A percentile compares a stretch with the other conserved stretches of the same genome.
These are phyloP conservation scores for Riparia riparia DNA, from an alignment of 2,113 vertebrate genomes.

Conservation along the genomic window DNA sequence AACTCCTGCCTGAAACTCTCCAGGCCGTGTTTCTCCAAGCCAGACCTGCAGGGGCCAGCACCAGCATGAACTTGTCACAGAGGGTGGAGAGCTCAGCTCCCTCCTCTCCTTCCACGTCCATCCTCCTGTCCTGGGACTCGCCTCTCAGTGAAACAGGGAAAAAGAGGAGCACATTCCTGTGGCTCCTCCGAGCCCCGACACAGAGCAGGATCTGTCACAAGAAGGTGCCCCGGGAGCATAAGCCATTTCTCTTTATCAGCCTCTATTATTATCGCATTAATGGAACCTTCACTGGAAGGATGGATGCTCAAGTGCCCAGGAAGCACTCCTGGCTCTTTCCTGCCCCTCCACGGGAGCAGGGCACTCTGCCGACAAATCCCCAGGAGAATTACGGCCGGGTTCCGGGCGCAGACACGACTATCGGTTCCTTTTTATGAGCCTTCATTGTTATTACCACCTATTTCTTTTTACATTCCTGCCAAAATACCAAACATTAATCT, in stretches of 20 bases:
- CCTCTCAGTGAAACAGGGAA: neutral
- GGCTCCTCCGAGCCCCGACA: fast-evolving
- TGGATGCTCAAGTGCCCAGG: neutral
- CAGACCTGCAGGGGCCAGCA: neutral
- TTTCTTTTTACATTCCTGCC: conserved; percentile 85
- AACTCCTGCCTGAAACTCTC: neutral
- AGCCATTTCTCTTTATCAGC: conserved; percentile 14
- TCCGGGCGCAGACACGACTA: neutral
- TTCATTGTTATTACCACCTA: conserved; percentile 80
- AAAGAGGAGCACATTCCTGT: fast-evolving
- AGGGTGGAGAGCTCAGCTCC: neutral
- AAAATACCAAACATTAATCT: conserved; percentile 86
- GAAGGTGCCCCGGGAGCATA: neutral
- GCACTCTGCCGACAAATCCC: neutral
- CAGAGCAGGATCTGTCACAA: neutral
- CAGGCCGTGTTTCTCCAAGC: fast-evolving
- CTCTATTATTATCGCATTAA: neutral
- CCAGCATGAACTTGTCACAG: fast-evolving
- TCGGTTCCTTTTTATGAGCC: conserved; percentile 71
- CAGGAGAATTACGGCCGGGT: conserved; percentile 23
- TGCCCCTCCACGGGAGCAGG: neutral
- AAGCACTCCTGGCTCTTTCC: neutral
- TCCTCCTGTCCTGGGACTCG: neutral
- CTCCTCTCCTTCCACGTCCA: neutral
- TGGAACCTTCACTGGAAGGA: neutral